A percentile compares a stretch with the other conserved stretches of the same genome.
These are phyloP conservation scores for Cinara cedri DNA, from an alignment of 2,888 invertebrate species.

Conservation along the genomic window DNA sequence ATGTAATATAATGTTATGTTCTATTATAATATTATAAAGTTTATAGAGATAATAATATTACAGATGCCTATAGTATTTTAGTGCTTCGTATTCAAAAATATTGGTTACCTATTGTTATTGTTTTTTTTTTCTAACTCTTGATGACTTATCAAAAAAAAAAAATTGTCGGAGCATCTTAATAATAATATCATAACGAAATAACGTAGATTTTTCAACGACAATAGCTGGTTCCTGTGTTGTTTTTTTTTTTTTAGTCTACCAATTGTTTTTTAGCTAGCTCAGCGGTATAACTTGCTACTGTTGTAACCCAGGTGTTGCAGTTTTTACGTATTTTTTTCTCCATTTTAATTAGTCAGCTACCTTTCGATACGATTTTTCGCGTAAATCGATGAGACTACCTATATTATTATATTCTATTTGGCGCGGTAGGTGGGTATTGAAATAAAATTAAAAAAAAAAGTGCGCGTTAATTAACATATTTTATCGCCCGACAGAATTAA, in stretches of 20 bases:
- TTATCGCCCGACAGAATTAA: conserved; percentile 33
- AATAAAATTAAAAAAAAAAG: neutral
- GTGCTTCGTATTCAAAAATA: neutral
- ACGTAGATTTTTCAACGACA: neutral
- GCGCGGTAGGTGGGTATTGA: neutral
- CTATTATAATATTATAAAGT: too few relatives aligned
- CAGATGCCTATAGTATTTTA: neutral
- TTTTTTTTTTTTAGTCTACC: neutral
- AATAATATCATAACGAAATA: neutral
- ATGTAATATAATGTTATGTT: too few relatives aligned
- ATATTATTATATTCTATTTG: neutral
- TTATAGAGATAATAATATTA: too few relatives aligned
- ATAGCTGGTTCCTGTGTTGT: neutral
- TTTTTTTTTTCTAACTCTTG: neutral
- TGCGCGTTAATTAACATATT: conserved; percentile 32
- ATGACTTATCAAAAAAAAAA: neutral
- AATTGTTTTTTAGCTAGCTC: conserved; percentile 16
- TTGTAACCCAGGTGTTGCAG: neutral
- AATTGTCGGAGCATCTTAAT: neutral
- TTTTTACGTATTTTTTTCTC: neutral
- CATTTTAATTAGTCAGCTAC: conserved; percentile 5
- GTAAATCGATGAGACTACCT: neutral
- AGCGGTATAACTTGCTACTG: neutral
- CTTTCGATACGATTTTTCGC: neutral
- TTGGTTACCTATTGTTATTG: neutral